Percentiles rank a stretch among this genome's conserved stretches.
Evolutionary conservation across 1,140 invertebrate species (phyloP).

Genomic region (Camponotus vicinus): DNA sequence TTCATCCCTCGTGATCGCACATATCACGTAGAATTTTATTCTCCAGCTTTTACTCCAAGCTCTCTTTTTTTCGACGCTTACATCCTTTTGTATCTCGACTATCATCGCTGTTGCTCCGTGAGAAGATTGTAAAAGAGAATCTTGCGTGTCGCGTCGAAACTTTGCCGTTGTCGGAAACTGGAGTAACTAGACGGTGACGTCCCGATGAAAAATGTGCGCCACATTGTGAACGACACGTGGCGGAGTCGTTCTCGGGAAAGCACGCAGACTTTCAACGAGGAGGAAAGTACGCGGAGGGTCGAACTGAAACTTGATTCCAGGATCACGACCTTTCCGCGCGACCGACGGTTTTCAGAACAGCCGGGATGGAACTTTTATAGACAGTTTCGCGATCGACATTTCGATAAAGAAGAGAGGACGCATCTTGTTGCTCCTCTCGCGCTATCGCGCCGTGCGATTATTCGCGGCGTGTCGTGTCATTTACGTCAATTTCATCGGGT

Average conservation of each 20-base stretch:
- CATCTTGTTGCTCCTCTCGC: conserved; percentile 8
- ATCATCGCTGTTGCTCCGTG: background rate
- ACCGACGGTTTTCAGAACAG: conserved; percentile 6
- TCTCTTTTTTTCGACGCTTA: background rate
- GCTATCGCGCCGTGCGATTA: conserved; percentile 1
- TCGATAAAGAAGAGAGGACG: background rate
- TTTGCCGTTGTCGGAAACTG: conserved; percentile 32
- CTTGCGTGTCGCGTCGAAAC: conserved; percentile 5
- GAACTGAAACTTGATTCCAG: conserved; percentile 45
- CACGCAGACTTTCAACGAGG: conserved; percentile 50
- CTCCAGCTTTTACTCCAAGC: background rate
- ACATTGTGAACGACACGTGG: conserved; percentile 59
- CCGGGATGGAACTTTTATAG: background rate
- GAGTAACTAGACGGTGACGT: conserved; percentile 49
- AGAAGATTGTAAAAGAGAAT: conserved; percentile 30
- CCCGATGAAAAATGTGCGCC: conserved; percentile 56
- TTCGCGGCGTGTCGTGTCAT: conserved; percentile 13
- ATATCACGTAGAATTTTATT: conserved; percentile 9
- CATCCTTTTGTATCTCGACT: conserved; percentile 16
- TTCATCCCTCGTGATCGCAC: conserved; percentile 5
- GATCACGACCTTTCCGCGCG: conserved; percentile 44
- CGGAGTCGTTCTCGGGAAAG: conserved; percentile 41
- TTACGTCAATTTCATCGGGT: conserved; percentile 34
- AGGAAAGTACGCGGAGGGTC: conserved; percentile 4
- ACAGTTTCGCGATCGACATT: conserved; percentile 17